phyloP scores from a whole-genome alignment of 1,140 invertebrate species.

The Aethina tumida region DNA sequence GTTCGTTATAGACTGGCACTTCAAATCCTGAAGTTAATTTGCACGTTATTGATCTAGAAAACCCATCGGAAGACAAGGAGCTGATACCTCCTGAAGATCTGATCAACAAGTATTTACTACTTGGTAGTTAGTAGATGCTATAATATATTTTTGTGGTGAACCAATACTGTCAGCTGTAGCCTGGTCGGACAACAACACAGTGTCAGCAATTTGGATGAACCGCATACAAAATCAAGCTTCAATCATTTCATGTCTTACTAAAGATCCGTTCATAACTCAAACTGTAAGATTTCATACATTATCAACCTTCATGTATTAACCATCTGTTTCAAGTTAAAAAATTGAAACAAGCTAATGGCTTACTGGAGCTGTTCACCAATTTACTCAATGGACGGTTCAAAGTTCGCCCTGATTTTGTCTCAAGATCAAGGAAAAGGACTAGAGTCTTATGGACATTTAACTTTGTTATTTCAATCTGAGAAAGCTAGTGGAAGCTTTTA shows the following conservation, averaged over 20 bases:
- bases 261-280: conserved; percentile 8
- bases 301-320: too few relatives aligned
- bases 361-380: conserved; percentile 57
- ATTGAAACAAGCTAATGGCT: conserved; percentile 48
- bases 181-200: conserved; percentile 62
- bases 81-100: conserved; percentile 15
- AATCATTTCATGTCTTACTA: conserved; percentile 24
- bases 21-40: conserved; percentile 66
- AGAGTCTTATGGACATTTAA: conserved; percentile 58
- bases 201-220: conserved; percentile 76
- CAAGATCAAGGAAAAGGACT: conserved; percentile 42
- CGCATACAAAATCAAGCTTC: conserved; percentile 62
- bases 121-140: too few relatives aligned
- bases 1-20: conserved; percentile 62
- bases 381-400: conserved; percentile 43
- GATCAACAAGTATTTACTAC: too few relatives aligned
- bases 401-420: conserved; percentile 43
- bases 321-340: conserved; percentile 32
- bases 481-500: too few relatives aligned
- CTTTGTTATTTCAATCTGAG: too few relatives aligned
- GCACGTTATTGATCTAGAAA: conserved; percentile 51
- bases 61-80: conserved; percentile 13
- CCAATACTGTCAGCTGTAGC: conserved; percentile 61
- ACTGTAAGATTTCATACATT: conserved; percentile 12
- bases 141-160: conserved; percentile 39